Conservation (phyloP, 2,113 vertebrate genomes). For the Campylorhamphus procurvoides region DNA sequence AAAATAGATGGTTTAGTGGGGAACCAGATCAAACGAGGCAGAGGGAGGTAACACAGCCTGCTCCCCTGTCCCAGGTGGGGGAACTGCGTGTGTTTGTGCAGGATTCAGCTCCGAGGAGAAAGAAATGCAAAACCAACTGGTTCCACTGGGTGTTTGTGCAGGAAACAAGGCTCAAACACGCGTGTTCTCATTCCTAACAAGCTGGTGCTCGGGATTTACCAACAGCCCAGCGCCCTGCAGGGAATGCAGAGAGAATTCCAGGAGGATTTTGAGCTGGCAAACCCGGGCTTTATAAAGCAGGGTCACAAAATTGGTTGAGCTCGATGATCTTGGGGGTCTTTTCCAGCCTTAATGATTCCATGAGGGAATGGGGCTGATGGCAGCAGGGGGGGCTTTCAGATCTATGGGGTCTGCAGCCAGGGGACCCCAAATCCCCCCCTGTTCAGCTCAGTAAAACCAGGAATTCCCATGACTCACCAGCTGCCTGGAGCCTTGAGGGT, state of each 20-base stretch:
- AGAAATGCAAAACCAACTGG: not conserved
- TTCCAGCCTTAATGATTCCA: not conserved
- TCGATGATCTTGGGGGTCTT: not conserved
- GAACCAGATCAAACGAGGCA: not conserved
- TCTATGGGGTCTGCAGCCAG: not conserved
- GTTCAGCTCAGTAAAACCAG: not conserved
- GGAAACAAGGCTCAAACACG: not conserved
- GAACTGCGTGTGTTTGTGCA: fast-evolving
- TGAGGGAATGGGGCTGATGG: not conserved
- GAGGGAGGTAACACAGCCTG: not conserved
- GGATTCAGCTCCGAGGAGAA: not conserved
- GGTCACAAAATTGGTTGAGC: not conserved
- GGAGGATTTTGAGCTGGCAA: not conserved
- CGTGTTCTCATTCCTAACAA: not conserved
- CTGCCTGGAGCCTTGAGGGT: fast-evolving
- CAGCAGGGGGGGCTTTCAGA: not conserved
- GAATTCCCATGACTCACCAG: not conserved
- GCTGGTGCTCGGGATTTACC: not conserved
- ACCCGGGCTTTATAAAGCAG: not conserved
- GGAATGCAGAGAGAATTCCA: not conserved
- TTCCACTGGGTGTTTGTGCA: not conserved
- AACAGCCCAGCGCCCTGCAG: not conserved
- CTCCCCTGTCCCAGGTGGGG: not conserved
- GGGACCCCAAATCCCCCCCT: not conserved
- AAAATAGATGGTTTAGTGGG: not conserved